Evolutionary conservation across 2,113 vertebrate genomes (phyloP), one percentile per base, ranked within the genome.

Genomic region (Pelodiscus sinensis): DNA sequence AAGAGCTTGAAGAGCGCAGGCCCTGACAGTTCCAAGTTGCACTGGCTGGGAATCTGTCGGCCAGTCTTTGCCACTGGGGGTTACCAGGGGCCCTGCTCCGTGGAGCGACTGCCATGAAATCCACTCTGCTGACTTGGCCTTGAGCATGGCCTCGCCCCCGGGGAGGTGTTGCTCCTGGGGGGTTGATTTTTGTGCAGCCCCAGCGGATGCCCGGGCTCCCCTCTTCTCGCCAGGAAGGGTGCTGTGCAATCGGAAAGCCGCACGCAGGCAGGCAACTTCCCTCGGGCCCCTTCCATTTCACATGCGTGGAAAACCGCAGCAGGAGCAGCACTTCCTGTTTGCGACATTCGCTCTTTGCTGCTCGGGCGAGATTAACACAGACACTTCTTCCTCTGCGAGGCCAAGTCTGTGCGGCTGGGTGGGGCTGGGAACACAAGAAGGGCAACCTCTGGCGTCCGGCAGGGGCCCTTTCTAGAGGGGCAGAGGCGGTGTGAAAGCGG

Each of bases 251-350:
- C 19, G 60, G 27, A 73, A 81, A 86, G 84, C 1, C 0, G 81
- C 80, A 80, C 8, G 62, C 58, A 8, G 71, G 24, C 90, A 87
- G 81, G 88, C 93, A 86, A 84, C 96, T 96, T 94, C 93, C 95
- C 93, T 83, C 3, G 1, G 35, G 84, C 91, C 85, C 27, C 84
- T 58, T 2, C 24, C 35, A 87, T 83, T 95, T 84, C 13, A 4
- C 44, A 56, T 62, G 88, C 5, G 0, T 86, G 16, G 0, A 35
- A 27, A 38, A 94, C 94, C 91, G 1, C 96, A 96, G 86, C 9
- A 78, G 13, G 65, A 88, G 55, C 55, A 78, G 68, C 19, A 56
- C 78, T 96, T 97, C 97, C 96, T 97, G 96, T 96, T 97, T 97
- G 95, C 92, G 44, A 94, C 92, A 91, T 80, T 0, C 2, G 11